Evolutionary conservation across 1,140 invertebrate species (phyloP).

Genomic region (Caenorhabditis remanei): DNA sequence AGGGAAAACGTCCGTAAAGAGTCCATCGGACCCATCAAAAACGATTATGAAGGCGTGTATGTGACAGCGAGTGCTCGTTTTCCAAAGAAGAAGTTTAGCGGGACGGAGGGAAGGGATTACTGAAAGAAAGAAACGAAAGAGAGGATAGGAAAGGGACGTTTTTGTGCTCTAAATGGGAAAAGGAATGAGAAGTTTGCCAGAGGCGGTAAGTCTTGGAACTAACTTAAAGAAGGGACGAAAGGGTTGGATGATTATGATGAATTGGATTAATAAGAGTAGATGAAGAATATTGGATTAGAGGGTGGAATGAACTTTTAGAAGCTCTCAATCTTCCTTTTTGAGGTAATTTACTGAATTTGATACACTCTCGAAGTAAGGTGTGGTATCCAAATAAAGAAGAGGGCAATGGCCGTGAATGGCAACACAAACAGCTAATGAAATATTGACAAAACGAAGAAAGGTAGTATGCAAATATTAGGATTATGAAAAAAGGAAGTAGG

Average conservation of each 20-base stretch:
- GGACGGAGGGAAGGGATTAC: slow-evolving; percentile 17
- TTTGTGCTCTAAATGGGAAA: slow-evolving; percentile 52
- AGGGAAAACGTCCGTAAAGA: slow-evolving; percentile 9
- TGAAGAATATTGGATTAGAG: background rate
- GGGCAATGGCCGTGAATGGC: slow-evolving; percentile 36
- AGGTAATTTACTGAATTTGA: background rate
- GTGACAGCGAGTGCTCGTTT: slow-evolving; percentile 7
- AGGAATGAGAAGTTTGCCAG: slow-evolving; percentile 42
- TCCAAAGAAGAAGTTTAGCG: background rate
- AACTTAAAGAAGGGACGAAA: background rate
- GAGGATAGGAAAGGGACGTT: slow-evolving; percentile 9
- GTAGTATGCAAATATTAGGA: slow-evolving; percentile 55
- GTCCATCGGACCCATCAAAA: slow-evolving; percentile 44
- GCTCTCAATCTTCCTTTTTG: no score
- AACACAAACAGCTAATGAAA: slow-evolving; percentile 55
- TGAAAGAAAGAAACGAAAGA: background rate
- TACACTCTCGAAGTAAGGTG: slow-evolving; percentile 41
- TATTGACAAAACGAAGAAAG: slow-evolving; percentile 33
- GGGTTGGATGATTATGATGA: slow-evolving; percentile 6
- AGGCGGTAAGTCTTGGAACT: slow-evolving; percentile 38
- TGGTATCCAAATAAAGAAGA: background rate
- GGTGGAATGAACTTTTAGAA: no score
- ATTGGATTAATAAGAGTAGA: slow-evolving; percentile 42
- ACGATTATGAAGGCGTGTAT: slow-evolving; percentile 56
- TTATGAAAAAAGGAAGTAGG: background rate